Conservation (phyloP, 2,888 invertebrate genomes). For the Tanypteryx hageni region DNA sequence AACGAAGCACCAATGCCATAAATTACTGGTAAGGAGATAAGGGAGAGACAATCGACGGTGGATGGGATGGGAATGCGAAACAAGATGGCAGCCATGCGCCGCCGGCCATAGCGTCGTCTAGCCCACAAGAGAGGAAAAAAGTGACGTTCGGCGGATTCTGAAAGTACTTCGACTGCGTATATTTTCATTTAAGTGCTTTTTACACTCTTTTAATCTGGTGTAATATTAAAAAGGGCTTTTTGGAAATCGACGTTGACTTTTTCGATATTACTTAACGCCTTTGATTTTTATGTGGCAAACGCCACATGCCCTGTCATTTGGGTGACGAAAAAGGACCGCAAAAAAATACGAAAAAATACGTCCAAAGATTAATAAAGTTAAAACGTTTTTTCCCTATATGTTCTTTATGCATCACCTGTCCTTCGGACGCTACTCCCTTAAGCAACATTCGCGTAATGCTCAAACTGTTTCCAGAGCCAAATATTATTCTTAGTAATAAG, state of each 20-base stretch:
- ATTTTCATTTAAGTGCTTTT: background rate
- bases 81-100: slow-evolving; percentile 18
- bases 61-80: background rate
- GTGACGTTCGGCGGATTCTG: background rate
- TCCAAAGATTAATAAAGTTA: no score
- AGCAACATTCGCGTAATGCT: no score
- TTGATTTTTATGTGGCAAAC: no score
- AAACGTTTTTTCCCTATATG: no score
- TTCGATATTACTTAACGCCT: background rate
- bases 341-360: no score
- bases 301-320: no score
- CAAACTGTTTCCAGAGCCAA: background rate
- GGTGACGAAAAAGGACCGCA: no score
- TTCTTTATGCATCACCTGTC: no score
- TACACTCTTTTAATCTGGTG: background rate
- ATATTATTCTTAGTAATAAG: background rate
- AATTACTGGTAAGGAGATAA: slow-evolving; percentile 28
- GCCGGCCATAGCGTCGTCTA: background rate
- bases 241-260: background rate
- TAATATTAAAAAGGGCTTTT: slow-evolving; percentile 2
- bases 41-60: background rate
- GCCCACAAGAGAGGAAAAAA: background rate
- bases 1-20: slow-evolving; percentile 24
- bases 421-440: no score
- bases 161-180: background rate